Evolutionary conservation across 2,113 vertebrate genomes (phyloP).

Genomic region (Myrmecophaga tridactyla): DNA sequence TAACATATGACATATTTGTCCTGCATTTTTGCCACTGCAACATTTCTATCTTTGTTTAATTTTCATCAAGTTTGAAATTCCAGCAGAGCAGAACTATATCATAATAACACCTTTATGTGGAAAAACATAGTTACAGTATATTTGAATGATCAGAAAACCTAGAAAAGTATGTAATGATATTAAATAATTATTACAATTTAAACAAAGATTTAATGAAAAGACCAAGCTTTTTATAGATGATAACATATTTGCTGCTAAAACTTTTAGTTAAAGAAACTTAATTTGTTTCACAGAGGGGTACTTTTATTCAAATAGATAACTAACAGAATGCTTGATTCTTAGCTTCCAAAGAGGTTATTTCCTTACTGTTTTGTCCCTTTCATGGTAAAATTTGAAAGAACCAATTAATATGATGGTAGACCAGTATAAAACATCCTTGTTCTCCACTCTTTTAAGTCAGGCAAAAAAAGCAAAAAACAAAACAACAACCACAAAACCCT

Average conservation of each 20-base stretch:
- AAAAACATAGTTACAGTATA: background rate
- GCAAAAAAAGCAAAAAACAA: background rate
- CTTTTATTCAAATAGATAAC: background rate
- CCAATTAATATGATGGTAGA: background rate
- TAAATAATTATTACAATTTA: constrained; percentile 44
- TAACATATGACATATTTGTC: background rate
- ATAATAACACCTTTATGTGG: background rate
- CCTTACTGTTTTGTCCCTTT: background rate
- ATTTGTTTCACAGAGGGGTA: background rate
- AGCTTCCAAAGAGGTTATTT: background rate
- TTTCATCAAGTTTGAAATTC: background rate
- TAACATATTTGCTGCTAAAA: background rate
- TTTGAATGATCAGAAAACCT: background rate
- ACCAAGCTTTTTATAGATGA: background rate
- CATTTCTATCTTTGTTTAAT: background rate
- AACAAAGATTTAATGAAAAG: constrained; percentile 2
- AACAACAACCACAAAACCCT: too few relatives aligned
- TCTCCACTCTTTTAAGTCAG: background rate
- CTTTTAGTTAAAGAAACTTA: constrained; percentile 23
- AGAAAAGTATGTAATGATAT: constrained; percentile 21
- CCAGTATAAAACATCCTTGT: background rate
- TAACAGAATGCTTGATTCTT: background rate
- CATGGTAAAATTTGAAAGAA: background rate
- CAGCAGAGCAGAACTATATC: background rate
- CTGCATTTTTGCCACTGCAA: background rate